These are phyloP conservation scores for Hedychridium roseum DNA, from an alignment of 2,888 invertebrate genomes.

Conservation along the genomic window DNA sequence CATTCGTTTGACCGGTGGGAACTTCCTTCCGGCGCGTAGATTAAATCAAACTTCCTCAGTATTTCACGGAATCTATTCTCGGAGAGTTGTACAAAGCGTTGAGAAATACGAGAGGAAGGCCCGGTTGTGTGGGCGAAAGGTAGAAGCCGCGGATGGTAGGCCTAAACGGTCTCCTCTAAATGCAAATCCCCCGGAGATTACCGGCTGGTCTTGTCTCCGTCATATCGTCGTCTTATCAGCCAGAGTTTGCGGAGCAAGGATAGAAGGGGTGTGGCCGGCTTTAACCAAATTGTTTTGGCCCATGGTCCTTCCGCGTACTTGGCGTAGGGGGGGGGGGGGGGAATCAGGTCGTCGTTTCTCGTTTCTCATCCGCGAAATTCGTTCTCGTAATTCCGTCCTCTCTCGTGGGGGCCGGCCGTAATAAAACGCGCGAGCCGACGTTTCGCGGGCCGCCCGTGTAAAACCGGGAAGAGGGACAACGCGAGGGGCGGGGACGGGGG, in stretches of 20 bases:
- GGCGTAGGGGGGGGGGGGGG: neutral
- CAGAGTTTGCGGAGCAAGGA: slow-evolving; percentile 25
- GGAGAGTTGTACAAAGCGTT: too few species aligned
- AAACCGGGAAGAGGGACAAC: too few species aligned
- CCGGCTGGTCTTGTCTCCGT: slow-evolving; percentile 27
- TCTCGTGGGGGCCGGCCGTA: neutral
- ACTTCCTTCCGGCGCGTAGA: too few species aligned
- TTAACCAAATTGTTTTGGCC: slow-evolving; percentile 45
- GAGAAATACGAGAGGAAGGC: too few species aligned
- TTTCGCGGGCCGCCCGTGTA: too few species aligned
- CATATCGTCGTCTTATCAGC: slow-evolving; percentile 42
- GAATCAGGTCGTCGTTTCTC: too few species aligned
- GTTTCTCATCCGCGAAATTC: slow-evolving; percentile 11
- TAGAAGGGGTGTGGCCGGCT: slow-evolving; percentile 24
- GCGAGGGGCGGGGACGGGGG: too few species aligned
- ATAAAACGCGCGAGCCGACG: too few species aligned
- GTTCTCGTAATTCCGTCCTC: slow-evolving; percentile 28
- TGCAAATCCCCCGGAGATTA: slow-evolving; percentile 47
- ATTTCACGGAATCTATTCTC: too few species aligned
- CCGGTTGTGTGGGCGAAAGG: too few species aligned
- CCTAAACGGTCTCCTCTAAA: slow-evolving; percentile 47
- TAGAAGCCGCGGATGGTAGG: slow-evolving; percentile 15
- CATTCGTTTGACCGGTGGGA: too few species aligned
- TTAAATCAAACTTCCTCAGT: too few species aligned
- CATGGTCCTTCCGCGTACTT: neutral